These are phyloP conservation scores for Actinopyga echinites DNA, from an alignment of 53 echinoderm and acorn worm species.

Conservation along the genomic window DNA sequence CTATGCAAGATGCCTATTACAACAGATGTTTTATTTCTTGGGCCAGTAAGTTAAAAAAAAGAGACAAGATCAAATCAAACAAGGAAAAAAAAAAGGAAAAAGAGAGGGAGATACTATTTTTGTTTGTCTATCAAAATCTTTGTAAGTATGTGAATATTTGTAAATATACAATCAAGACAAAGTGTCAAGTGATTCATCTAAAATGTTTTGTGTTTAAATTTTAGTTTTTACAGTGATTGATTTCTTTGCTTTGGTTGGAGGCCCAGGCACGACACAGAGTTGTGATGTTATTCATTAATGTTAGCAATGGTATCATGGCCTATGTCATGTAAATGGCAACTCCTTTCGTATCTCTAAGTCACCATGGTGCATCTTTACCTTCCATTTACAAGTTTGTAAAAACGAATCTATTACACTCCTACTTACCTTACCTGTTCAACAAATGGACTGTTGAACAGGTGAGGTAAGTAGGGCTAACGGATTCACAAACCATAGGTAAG, in stretches of 20 bases:
- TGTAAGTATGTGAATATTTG: slow-evolving; percentile 34
- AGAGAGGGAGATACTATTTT: not conserved
- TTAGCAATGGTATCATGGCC: too few species aligned
- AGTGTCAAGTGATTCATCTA: slow-evolving; percentile 8
- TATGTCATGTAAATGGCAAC: too few species aligned
- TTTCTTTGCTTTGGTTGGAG: not conserved
- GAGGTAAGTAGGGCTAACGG: too few species aligned
- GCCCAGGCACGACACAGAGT: too few species aligned
- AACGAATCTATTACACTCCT: too few species aligned
- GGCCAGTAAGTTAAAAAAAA: slow-evolving; percentile 13
- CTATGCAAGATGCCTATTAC: slow-evolving; percentile 17
- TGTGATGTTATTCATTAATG: too few species aligned
- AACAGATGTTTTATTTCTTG: slow-evolving; percentile 8
- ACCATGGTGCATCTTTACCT: too few species aligned
- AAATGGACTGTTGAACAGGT: too few species aligned
- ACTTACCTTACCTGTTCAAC: too few species aligned
- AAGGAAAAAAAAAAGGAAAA: not conserved
- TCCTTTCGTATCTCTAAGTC: too few species aligned
- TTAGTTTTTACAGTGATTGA: not conserved
- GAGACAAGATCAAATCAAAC: not conserved
- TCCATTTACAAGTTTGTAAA: too few species aligned
- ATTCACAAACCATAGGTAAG: too few species aligned
- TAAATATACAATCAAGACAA: not conserved
- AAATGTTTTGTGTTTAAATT: not conserved
- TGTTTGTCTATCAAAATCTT: slow-evolving; percentile 18